Evolutionary conservation across 2,797 vertebrate species (phyloP).

Genomic region (Mus spretus): DNA sequence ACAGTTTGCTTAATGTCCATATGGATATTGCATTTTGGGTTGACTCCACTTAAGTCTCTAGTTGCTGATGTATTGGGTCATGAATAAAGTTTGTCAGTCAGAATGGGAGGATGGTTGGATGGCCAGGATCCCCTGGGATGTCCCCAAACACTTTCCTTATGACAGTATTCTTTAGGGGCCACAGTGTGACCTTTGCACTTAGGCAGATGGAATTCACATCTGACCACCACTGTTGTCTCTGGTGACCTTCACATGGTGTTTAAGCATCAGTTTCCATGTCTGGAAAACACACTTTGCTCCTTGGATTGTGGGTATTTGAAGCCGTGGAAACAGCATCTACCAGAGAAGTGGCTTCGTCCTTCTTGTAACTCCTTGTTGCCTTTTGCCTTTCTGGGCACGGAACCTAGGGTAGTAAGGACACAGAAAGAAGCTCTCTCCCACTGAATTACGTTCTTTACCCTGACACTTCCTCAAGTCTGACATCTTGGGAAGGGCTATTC

Average conservation of each 20-base stretch:
- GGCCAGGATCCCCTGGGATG: neutral
- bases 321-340: neutral
- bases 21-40: constrained; percentile 37
- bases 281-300: neutral
- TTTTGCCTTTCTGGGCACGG: neutral
- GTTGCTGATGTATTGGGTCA: neutral
- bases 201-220: neutral
- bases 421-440: neutral
- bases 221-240: neutral
- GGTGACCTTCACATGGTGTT: neutral
- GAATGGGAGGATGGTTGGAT: neutral
- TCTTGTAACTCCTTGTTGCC: neutral
- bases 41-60: neutral
- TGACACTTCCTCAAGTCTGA: neutral
- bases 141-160: neutral
- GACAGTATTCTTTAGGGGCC: neutral
- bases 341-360: neutral
- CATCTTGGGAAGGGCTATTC: neutral
- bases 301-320: neutral
- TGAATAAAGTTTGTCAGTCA: neutral
- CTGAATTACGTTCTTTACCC: neutral
- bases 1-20: neutral
- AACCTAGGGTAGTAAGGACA: neutral
- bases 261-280: neutral
- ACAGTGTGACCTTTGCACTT: neutral